These are phyloP conservation scores for Meandrina meandrites DNA, from an alignment of 92 coral and sea anemone genomes.

Conservation along the genomic window DNA sequence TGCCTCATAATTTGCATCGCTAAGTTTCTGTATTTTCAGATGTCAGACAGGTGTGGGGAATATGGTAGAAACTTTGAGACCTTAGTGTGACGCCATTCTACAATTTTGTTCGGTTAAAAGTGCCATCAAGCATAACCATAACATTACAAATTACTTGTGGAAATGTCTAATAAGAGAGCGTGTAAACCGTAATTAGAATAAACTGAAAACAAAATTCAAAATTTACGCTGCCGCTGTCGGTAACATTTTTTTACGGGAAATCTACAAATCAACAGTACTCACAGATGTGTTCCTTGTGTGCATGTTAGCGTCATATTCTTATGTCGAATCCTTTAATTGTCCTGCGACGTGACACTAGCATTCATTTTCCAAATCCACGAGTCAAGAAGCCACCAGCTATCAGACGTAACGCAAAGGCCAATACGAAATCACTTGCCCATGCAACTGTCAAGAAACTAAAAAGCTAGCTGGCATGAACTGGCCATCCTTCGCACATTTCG, in stretches of 20 bases:
- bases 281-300: neutral
- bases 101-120: neutral
- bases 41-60: neutral
- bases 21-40: neutral
- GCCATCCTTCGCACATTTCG: neutral
- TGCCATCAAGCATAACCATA: neutral
- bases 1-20: neutral
- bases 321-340: slow-evolving; percentile 1
- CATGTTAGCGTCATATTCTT: neutral
- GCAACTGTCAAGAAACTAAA: neutral
- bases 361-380: neutral
- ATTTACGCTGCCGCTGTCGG: neutral
- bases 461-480: neutral
- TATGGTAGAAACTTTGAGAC: neutral
- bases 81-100: neutral
- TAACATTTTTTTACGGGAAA: neutral
- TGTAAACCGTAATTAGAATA: neutral
- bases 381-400: neutral
- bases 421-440: neutral
- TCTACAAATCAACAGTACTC: neutral
- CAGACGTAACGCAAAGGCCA: neutral
- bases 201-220: neutral
- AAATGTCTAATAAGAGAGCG: neutral
- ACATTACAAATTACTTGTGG: neutral
- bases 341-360: neutral